phyloP scores from a whole-genome alignment of 1,140 invertebrate genomes.

The Drosophila persimilis region DNA sequence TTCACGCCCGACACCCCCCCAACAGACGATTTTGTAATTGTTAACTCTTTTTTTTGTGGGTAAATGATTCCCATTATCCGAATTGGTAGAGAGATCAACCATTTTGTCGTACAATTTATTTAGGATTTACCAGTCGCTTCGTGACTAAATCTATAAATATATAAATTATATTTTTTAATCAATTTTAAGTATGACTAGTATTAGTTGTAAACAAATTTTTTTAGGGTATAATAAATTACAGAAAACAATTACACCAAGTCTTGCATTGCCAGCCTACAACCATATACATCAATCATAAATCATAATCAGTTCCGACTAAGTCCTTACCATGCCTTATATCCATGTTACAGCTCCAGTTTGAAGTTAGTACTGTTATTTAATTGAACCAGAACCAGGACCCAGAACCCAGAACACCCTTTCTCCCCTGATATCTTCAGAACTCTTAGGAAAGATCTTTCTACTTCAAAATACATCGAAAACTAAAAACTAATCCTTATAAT shows the following conservation, averaged over 20 bases:
- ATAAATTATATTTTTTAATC: slow-evolving; percentile 68
- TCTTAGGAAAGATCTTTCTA: slow-evolving; percentile 34
- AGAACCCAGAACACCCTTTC: slow-evolving; percentile 5
- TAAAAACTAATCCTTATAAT: slow-evolving; percentile 33
- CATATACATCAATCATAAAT: slow-evolving; percentile 16
- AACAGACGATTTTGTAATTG: slow-evolving; percentile 34
- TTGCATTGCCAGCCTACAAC: slow-evolving; percentile 47
- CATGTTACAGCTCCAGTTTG: slow-evolving; percentile 50
- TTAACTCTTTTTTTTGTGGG: slow-evolving; percentile 30
- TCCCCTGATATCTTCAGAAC: neutral
- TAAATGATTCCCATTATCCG: neutral
- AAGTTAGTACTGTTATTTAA: slow-evolving; percentile 76
- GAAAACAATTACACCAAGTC: slow-evolving; percentile 60
- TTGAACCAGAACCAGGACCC: slow-evolving; percentile 42
- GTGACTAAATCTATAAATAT: slow-evolving; percentile 49
- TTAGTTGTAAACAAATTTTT: slow-evolving; percentile 75
- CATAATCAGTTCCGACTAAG: slow-evolving; percentile 38
- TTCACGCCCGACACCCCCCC: neutral
- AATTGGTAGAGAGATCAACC: slow-evolving; percentile 7
- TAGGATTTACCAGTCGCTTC: slow-evolving; percentile 44
- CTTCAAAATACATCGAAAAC: slow-evolving; percentile 53
- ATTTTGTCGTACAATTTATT: slow-evolving; percentile 44
- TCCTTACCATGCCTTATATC: slow-evolving; percentile 57
- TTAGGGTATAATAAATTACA: slow-evolving; percentile 72
- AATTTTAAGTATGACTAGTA: slow-evolving; percentile 71